phyloP scores from a whole-genome alignment of 2,888 invertebrate species.

The Orthosia gothica region DNA sequence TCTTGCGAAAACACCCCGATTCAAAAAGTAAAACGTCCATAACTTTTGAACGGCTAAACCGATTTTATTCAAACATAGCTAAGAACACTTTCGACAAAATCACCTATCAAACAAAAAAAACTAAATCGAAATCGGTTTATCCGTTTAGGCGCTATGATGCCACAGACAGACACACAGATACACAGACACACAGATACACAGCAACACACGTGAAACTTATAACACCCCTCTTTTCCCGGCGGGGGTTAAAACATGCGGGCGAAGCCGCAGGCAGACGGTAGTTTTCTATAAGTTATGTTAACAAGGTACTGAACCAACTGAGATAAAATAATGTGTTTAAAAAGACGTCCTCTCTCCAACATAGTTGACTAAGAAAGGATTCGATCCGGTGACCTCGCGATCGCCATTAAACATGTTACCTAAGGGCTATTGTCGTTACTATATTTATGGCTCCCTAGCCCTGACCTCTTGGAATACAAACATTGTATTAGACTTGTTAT shows the following conservation, averaged over 20 bases:
- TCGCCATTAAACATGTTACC: neutral
- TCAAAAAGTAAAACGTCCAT: too few species aligned
- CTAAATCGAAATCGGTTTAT: too few species aligned
- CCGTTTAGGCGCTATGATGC: too few species aligned
- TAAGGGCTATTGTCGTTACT: conserved; percentile 3
- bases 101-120: too few species aligned
- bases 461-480: neutral
- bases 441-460: neutral
- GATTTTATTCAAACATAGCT: too few species aligned
- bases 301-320: neutral
- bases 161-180: too few species aligned
- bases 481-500: neutral
- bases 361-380: conserved; percentile 3
- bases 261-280: neutral
- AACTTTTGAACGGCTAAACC: too few species aligned
- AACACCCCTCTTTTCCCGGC: too few species aligned
- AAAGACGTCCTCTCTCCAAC: neutral
- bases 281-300: neutral
- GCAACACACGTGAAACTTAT: too few species aligned
- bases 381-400: conserved; percentile 10
- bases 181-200: too few species aligned
- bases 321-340: conserved; percentile 12
- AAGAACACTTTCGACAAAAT: too few species aligned
- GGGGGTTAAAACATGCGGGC: neutral
- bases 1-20: too few species aligned